Evolutionary conservation across 2,113 vertebrate species (phyloP), one percentile per base, ranked within the genome.

Genomic region (Perca fluviatilis): DNA sequence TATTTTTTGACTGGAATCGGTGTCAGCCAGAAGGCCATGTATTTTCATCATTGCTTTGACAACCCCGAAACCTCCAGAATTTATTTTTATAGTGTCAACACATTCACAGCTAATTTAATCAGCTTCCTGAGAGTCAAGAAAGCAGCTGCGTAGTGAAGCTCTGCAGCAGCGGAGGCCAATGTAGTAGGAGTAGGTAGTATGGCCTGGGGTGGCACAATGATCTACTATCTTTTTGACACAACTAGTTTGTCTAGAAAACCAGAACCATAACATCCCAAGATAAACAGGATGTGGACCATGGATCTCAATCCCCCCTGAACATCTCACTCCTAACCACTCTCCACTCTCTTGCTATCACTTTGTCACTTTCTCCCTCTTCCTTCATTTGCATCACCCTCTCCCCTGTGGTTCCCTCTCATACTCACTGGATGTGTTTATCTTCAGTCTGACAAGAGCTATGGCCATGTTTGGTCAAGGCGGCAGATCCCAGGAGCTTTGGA

Each of bases 381-480:
- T 67, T 86, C 21, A 50, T 71, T 74, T 80, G 77, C 83, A 69
- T 85, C 90, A 64, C 23, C 30, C 68, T 83, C 72, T 86, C 58
- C 65, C 72, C 60, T 14, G 73, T 58, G 66, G 27, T 85, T 89
- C 73, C 75, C 85, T 80, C 88, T 88, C 33, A 27, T 75, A 66
- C 72, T 78, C 86, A 67, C 64, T 21, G 65, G 50, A 57, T 76
- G 70, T 95, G 93, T 95, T 96, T 95, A 94, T 93, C 84, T 91
- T 93, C 83, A 79, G 86, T 91, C 91, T 90, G 92, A 91, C 79
- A 93, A 92, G 83, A 93, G 88, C 86, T 68, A 82, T 94, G 91
- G 79, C 95, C 94, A 94, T 95, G 91, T 96, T 96, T 95, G 95
- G 95, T 95, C 92, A 96, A 86, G 86, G 72, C 88, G 6, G 86